A percentile compares a stretch with the other conserved stretches of the same genome.
phyloP scores from a whole-genome alignment of 2,113 vertebrate species.

The Saimiri boliviensis region DNA sequence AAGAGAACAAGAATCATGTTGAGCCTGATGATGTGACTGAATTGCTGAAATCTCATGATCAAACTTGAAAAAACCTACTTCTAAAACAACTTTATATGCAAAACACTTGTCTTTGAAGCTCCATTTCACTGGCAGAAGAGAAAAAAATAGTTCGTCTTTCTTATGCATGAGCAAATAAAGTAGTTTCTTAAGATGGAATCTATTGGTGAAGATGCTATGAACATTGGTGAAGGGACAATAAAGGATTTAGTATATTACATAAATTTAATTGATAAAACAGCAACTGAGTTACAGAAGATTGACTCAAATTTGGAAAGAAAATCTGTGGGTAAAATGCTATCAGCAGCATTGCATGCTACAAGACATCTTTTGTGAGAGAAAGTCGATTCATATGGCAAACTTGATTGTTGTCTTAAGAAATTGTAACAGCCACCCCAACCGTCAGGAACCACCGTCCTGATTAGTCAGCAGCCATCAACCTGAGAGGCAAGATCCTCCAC shows the following conservation, averaged over 20 bases:
- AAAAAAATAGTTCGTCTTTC: neutral
- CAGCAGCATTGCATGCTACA: neutral
- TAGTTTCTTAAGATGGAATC: neutral
- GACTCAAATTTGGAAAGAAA: neutral
- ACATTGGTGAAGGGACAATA: neutral
- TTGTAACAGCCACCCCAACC: neutral
- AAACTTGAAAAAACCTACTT: neutral
- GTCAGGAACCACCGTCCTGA: neutral
- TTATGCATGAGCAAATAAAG: neutral
- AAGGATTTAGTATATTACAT: neutral
- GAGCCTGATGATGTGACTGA: neutral
- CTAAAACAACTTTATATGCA: too few relatives aligned
- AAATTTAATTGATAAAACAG: neutral
- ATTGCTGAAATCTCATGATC: neutral
- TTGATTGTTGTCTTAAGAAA: neutral
- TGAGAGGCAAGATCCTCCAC: neutral
- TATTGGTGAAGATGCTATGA: neutral
- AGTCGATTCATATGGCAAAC: neutral
- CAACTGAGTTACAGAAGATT: neutral
- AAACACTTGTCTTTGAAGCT: too few relatives aligned
- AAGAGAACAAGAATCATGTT: neutral
- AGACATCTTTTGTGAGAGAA: neutral
- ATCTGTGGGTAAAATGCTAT: neutral
- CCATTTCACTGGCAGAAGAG: too few relatives aligned
- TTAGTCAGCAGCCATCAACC: neutral